Conservation (phyloP, 2,888 invertebrate species). For the Dorcus hopei region DNA sequence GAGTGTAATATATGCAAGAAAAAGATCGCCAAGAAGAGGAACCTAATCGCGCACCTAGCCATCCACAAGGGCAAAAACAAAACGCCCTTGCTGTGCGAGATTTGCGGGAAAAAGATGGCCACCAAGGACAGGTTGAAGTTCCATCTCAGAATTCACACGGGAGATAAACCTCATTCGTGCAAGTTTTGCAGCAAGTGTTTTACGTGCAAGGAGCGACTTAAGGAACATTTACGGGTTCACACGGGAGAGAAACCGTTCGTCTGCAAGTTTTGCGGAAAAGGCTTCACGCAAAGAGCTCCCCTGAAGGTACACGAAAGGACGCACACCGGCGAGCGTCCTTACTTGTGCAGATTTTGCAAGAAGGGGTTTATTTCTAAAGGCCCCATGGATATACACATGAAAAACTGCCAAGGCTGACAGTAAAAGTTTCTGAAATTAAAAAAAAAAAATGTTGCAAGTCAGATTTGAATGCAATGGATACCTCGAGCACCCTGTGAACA, state of each 20-base stretch:
- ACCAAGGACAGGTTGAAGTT: no score
- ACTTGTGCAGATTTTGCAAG: conserved; percentile 47
- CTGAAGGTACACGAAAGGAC: conserved; percentile 59
- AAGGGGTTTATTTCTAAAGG: conserved; percentile 42
- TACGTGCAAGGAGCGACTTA: conserved; percentile 29
- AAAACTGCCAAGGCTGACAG: conserved; percentile 27
- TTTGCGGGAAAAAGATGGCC: no score
- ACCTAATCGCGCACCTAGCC: conserved; percentile 49
- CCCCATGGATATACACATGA: conserved; percentile 39
- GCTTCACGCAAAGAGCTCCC: conserved; percentile 54
- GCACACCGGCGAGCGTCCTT: conserved; percentile 60
- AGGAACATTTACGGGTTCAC: conserved; percentile 21
- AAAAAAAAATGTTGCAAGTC: no score
- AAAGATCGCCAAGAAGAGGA: conserved; percentile 52
- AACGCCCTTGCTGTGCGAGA: conserved; percentile 42
- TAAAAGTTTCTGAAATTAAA: no score
- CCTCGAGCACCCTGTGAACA: no score
- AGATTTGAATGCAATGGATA: no score
- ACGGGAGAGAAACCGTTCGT: conserved; percentile 23
- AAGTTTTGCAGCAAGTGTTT: conserved; percentile 53
- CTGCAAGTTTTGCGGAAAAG: conserved; percentile 30
- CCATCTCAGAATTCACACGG: no score
- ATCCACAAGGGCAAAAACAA: conserved; percentile 38
- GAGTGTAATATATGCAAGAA: conserved; percentile 62
- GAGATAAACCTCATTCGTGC: conserved; percentile 50